Evolutionary conservation across 2,888 invertebrate genomes (phyloP).

Genomic region (Acronicta psi): DNA sequence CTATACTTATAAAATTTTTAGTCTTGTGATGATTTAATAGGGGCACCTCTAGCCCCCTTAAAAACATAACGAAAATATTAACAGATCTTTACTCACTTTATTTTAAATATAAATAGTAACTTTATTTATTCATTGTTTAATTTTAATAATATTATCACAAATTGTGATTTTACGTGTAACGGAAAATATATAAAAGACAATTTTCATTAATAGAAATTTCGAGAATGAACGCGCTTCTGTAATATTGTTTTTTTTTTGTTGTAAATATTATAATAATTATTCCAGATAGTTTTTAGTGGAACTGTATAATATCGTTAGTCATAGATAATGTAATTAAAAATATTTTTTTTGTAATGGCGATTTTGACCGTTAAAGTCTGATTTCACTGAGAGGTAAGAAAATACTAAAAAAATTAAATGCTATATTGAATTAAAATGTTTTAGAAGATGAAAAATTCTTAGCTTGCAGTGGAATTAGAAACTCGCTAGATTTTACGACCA

Average conservation of each 20-base stretch:
- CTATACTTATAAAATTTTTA: conserved; percentile 31
- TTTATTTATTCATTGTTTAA: conserved; percentile 57
- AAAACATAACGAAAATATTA: conserved; percentile 39
- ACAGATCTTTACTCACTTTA: conserved; percentile 50
- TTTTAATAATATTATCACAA: conserved; percentile 38
- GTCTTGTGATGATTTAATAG: conserved; percentile 32
- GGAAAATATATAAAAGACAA: conserved; percentile 54
- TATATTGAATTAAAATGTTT: conserved; percentile 20
- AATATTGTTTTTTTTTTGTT: conserved; percentile 76
- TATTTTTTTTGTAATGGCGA: conserved; percentile 67
- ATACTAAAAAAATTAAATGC: conserved; percentile 16
- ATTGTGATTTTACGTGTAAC: conserved; percentile 57
- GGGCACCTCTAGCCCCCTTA: conserved; percentile 7
- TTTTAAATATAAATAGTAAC: conserved; percentile 55
- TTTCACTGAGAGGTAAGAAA: conserved; percentile 30
- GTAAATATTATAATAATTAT: conserved; percentile 83
- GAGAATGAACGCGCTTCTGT: conserved; percentile 70
- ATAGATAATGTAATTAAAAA: conserved; percentile 70
- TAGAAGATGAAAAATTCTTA: conserved; percentile 13
- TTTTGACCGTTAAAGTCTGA: conserved; percentile 42
- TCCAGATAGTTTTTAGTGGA: conserved; percentile 83
- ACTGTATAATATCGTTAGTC: conserved; percentile 84
- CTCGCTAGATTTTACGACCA: conserved; percentile 30
- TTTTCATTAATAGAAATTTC: conserved; percentile 51
- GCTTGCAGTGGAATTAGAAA: conserved; percentile 29